These are phyloP conservation scores for Leptothorax acervorum DNA, from an alignment of 2,888 invertebrate genomes.

Conservation along the genomic window DNA sequence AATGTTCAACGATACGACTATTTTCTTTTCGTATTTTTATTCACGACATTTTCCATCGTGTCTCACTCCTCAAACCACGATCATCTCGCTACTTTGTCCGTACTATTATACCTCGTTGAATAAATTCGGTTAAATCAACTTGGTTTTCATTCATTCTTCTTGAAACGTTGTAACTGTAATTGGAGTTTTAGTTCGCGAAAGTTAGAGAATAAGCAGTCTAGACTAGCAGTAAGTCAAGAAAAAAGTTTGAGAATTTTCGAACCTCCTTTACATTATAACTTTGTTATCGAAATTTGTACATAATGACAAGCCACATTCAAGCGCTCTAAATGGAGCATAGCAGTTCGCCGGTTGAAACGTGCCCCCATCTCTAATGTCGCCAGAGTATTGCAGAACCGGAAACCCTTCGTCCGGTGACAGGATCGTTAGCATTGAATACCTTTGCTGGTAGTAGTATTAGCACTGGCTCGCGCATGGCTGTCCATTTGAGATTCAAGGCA, in stretches of 20 bases:
- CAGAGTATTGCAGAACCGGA: constrained; percentile 9
- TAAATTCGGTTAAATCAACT: constrained; percentile 8
- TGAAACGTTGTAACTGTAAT: constrained; percentile 7
- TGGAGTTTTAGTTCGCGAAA: constrained; percentile 2
- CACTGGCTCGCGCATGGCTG: constrained; percentile 37
- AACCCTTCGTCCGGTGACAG: constrained; percentile 47
- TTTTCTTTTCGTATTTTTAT: constrained; percentile 1
- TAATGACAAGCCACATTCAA: constrained; percentile 12
- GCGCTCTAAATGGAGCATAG: not conserved
- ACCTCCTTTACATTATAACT: not conserved
- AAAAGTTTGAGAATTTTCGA: not conserved
- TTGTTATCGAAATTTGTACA: constrained; percentile 6
- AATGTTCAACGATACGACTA: not conserved
- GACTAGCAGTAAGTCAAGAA: not conserved
- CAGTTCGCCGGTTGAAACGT: constrained; percentile 14
- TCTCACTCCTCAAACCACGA: not conserved
- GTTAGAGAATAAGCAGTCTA: not conserved
- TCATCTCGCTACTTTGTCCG: not conserved
- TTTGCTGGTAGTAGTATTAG: constrained; percentile 48
- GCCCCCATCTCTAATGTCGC: constrained; percentile 13
- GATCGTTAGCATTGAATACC: constrained; percentile 65
- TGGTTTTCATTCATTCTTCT: not conserved
- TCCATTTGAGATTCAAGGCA: constrained; percentile 75
- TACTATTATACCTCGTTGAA: constrained; percentile 8
- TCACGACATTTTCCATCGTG: not conserved